Conservation (phyloP, 2,888 invertebrate species). For the Nemapogon koenigi region DNA sequence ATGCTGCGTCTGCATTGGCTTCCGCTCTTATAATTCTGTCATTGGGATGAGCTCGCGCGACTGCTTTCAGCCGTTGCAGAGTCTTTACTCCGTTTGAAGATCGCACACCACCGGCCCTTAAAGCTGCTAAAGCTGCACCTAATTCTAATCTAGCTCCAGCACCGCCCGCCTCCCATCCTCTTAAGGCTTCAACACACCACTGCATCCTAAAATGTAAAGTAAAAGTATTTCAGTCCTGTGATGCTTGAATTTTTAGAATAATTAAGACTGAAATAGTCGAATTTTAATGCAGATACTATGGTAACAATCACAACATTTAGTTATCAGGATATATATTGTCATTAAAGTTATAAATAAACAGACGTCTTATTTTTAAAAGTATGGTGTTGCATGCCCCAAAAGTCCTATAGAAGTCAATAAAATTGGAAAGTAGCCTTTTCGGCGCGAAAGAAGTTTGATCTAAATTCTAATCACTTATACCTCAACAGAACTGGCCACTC, state of each 20-base stretch:
- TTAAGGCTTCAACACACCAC: constrained; percentile 91
- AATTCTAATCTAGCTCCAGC: constrained; percentile 86
- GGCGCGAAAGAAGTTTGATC: too few relatives aligned
- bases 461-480: too few relatives aligned
- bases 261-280: too few relatives aligned
- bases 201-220: constrained; percentile 28
- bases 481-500: too few relatives aligned
- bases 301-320: too few relatives aligned
- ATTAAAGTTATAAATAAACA: too few relatives aligned
- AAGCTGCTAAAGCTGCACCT: constrained; percentile 18
- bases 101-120: constrained; percentile 17
- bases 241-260: not conserved
- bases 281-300: too few relatives aligned
- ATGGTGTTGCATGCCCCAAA: too few relatives aligned
- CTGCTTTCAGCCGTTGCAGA: constrained; percentile 44
- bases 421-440: too few relatives aligned
- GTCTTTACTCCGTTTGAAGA: constrained; percentile 24
- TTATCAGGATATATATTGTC: too few relatives aligned
- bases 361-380: too few relatives aligned
- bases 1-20: constrained; percentile 53
- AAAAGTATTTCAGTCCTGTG: not conserved
- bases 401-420: too few relatives aligned
- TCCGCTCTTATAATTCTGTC: constrained; percentile 48
- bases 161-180: constrained; percentile 78
- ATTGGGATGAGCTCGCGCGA: constrained; percentile 45